Conservation (phyloP, 1,140 invertebrate genomes). For the Forficula auricularia region DNA sequence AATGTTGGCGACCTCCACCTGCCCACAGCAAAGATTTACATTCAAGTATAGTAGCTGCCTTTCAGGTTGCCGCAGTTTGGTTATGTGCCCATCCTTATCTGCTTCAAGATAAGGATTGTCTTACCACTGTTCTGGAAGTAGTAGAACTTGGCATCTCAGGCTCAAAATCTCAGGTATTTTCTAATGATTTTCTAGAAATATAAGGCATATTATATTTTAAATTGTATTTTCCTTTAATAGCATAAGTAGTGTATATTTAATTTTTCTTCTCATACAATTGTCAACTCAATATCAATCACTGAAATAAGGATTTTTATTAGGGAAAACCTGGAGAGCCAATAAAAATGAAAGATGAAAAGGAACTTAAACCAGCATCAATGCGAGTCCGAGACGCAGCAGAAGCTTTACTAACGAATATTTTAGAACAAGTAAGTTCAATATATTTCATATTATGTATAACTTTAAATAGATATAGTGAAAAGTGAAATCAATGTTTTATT, state of each 20-base stretch:
- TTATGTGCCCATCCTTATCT: slow-evolving; percentile 73
- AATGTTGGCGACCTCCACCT: slow-evolving; percentile 86
- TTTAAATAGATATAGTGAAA: neutral
- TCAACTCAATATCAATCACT: too few relatives aligned
- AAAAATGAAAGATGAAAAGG: slow-evolving; percentile 89
- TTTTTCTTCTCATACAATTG: too few relatives aligned
- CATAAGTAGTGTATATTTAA: too few relatives aligned
- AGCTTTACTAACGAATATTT: slow-evolving; percentile 69
- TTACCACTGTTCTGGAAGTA: slow-evolving; percentile 84
- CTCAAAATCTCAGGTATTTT: slow-evolving; percentile 52
- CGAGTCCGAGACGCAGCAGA: slow-evolving; percentile 90
- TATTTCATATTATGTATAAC: neutral
- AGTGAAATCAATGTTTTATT: neutral
- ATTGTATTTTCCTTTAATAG: neutral
- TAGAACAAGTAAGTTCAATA: slow-evolving; percentile 63
- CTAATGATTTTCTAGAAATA: too few relatives aligned
- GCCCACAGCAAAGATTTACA: slow-evolving; percentile 95
- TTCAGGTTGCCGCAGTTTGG: slow-evolving; percentile 82
- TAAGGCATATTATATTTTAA: neutral
- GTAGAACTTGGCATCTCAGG: slow-evolving; percentile 95
- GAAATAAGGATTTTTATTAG: too few relatives aligned
- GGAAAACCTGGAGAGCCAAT: slow-evolving; percentile 74
- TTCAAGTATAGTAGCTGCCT: slow-evolving; percentile 91
- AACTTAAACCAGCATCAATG: slow-evolving; percentile 88
- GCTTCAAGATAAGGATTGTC: slow-evolving; percentile 77